Base-by-base conservation (phyloP, 2,888 invertebrate species). In the Alloplasta piceator region DNA sequence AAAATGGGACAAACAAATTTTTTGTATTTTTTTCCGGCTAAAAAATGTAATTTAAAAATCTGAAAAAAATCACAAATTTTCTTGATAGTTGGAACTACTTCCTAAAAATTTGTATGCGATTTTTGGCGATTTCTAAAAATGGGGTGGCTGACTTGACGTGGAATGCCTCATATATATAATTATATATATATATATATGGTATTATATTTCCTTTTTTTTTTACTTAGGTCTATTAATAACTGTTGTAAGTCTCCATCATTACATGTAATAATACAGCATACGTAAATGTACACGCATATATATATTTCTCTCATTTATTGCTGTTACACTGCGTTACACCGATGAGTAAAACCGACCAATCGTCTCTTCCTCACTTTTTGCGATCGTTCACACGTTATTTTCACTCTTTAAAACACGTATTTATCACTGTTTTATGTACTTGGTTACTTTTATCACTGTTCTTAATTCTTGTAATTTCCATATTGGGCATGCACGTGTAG, bases 341-440 rank as follows among this genome's bases (percentile, higher is more conserved):
- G 43, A 41, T 64, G 38, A 14, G 9, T n/a, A 56, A 39, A 26
- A 55, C 74, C 72, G 43, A 3, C 26, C 26, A 26, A 26, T 66
- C 14, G 55, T 77, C 68, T 64, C 60, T 77, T 63, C 43, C 64
- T 61, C 68, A 58, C 61, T 67, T 70, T 81, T 66, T 67, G 74
- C 66, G 26, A 66, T 78, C 74, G 66, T 81, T 81, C 78, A 81
- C 81, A 81, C 81, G 78, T 81, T 74, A 46, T 26, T 26, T 78
- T 78, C 41, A 74, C 77, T 64, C 39, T 48, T 70, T 52, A 75
- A 26, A 75, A 75, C 60, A 50, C 60, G 58, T 52, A 73, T 81
- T 26, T 81, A 81, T 60, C 61, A 56, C 74, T 55, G 43, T 66
- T 74, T 64, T 46, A 48, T 43, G 56, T 66, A 55, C 55, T 16